phyloP scores from a whole-genome alignment of 1,140 invertebrate species.

The Drosophila albomicans region DNA sequence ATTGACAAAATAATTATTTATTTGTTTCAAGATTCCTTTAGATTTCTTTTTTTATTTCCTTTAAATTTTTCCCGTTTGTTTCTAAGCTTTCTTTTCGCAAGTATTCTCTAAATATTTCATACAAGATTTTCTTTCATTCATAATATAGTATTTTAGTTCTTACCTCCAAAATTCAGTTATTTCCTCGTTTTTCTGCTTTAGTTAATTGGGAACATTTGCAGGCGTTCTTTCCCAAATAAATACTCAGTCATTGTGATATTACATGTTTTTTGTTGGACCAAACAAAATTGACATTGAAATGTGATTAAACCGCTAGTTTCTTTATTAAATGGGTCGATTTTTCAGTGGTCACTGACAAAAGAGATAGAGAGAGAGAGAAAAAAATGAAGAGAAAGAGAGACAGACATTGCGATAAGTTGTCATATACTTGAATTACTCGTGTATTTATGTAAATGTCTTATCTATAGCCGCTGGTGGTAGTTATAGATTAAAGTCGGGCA shows the following conservation, averaged over 20 bases:
- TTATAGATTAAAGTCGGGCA: slow-evolving; percentile 43
- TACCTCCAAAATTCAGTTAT: too few species aligned
- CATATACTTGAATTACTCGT: slow-evolving; percentile 31
- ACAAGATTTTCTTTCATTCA: too few species aligned
- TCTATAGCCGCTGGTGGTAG: slow-evolving; percentile 39
- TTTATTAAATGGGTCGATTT: slow-evolving; percentile 61
- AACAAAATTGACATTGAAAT: slow-evolving; percentile 70
- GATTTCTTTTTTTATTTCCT: too few species aligned
- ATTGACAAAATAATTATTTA: too few species aligned
- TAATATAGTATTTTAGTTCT: too few species aligned
- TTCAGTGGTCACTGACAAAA: slow-evolving; percentile 3
- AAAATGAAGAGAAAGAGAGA: neutral
- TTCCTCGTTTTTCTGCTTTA: neutral
- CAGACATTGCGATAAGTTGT: slow-evolving; percentile 21
- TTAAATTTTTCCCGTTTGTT: too few species aligned
- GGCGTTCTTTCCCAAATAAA: neutral
- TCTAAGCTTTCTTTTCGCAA: too few species aligned
- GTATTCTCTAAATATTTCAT: too few species aligned
- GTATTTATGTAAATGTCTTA: slow-evolving; percentile 53
- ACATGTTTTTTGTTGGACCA: slow-evolving; percentile 12
- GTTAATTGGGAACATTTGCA: neutral
- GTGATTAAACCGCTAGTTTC: slow-evolving; percentile 49
- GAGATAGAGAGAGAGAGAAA: neutral
- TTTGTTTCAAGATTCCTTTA: too few species aligned
- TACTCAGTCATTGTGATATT: neutral